phyloP scores from a whole-genome alignment of 2,113 vertebrate genomes.

The Chaetops frenatus region DNA sequence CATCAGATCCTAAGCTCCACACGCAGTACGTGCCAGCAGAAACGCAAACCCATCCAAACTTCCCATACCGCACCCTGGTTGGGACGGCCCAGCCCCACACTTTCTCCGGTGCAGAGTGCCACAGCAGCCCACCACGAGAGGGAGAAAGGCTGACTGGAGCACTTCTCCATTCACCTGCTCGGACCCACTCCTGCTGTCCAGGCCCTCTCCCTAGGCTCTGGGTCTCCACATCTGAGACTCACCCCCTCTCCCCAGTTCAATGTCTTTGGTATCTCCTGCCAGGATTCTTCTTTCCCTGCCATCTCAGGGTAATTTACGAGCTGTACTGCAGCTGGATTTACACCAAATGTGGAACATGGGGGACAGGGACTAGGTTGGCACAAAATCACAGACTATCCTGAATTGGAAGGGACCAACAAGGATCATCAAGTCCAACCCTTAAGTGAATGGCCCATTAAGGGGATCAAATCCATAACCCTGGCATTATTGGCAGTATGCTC shows the following conservation, averaged over 20 bases:
- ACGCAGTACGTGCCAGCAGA: not conserved
- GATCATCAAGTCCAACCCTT: not conserved
- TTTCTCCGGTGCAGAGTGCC: too few species aligned
- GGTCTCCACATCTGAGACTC: not conserved
- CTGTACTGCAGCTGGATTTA: not conserved
- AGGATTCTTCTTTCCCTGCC: not conserved
- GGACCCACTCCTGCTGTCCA: accelerated
- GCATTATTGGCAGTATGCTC: not conserved
- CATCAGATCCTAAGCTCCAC: not conserved
- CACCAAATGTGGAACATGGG: not conserved
- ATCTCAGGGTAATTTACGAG: not conserved
- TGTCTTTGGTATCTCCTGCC: not conserved
- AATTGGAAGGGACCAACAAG: not conserved
- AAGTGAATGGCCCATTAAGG: too few species aligned
- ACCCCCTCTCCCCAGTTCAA: not conserved
- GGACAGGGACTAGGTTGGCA: not conserved
- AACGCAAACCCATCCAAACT: not conserved
- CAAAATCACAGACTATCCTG: not conserved
- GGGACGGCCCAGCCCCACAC: not conserved
- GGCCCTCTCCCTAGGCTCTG: not conserved
- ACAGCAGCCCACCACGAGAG: accelerated
- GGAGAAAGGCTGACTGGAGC: not conserved
- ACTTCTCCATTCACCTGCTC: not conserved
- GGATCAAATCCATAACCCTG: not conserved
- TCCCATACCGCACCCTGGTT: accelerated